phyloP scores from a whole-genome alignment of 2,888 invertebrate genomes.

The Polyommatus iphigenia region DNA sequence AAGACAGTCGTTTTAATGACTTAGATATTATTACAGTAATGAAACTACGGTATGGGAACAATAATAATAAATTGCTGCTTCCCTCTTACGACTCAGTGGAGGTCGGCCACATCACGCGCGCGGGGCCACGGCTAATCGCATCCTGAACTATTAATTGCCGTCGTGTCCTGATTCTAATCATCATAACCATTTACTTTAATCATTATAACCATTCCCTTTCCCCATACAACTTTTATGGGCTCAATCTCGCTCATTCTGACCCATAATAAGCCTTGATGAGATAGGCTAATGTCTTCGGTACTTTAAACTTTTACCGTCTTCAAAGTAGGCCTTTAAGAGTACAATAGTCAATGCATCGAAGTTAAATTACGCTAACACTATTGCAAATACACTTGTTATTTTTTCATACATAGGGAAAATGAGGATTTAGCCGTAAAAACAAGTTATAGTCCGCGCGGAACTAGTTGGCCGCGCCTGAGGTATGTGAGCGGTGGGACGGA shows the following conservation, averaged over 20 bases:
- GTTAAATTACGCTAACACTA: no score
- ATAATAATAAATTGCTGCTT: constrained; percentile 2
- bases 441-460: no score
- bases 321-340: no score
- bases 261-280: not conserved
- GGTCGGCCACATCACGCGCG: not conserved
- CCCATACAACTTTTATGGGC: not conserved
- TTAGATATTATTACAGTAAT: not conserved
- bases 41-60: not conserved
- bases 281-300: not conserved
- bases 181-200: constrained; percentile 15
- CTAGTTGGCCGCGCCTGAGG: no score
- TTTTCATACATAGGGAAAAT: no score
- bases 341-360: no score
- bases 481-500: no score
- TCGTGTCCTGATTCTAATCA: constrained; percentile 1
- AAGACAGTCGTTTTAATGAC: not conserved
- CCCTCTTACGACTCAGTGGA: constrained; percentile 3
- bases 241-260: not conserved
- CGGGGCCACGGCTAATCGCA: not conserved
- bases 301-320: not conserved
- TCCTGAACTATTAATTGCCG: constrained; percentile 9
- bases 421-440: no score
- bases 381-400: no score
- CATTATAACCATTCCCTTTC: not conserved